Conservation (phyloP, 2,113 vertebrate species). For the Polyodon spathula region DNA sequence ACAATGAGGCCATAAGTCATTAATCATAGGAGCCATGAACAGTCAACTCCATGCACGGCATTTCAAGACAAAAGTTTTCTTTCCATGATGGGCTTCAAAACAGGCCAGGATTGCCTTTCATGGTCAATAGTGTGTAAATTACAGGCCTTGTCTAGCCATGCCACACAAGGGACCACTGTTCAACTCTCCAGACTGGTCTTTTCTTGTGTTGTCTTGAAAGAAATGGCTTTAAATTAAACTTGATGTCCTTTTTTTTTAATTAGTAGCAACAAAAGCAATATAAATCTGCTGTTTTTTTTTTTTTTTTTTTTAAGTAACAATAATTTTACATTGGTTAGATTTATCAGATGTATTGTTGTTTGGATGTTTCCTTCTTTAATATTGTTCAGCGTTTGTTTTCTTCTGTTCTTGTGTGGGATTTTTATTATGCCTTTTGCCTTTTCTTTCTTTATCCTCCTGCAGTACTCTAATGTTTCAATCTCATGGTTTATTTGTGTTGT, state of each 20-base stretch:
- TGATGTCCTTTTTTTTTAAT: slow-evolving; percentile 27
- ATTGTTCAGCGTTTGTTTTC: no score
- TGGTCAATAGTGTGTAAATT: slow-evolving; percentile 70
- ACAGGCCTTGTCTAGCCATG: slow-evolving; percentile 62
- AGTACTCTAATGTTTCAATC: no score
- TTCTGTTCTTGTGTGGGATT: no score
- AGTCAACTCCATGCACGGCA: slow-evolving; percentile 49
- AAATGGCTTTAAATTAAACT: slow-evolving; percentile 43
- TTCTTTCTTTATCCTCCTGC: no score
- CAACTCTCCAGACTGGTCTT: slow-evolving; percentile 47
- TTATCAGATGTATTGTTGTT: no score
- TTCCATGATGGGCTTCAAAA: slow-evolving; percentile 59
- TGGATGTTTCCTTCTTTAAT: no score
- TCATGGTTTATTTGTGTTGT: no score
- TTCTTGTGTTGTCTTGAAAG: slow-evolving; percentile 53
- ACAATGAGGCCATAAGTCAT: slow-evolving; percentile 73
- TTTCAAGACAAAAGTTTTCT: slow-evolving; percentile 67
- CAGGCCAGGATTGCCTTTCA: slow-evolving; percentile 54
- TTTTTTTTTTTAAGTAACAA: no score
- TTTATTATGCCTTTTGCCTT: no score
- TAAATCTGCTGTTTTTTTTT: no score
- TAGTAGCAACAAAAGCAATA: no score
- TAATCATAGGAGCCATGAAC: slow-evolving; percentile 72
- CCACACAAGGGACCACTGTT: slow-evolving; percentile 71
- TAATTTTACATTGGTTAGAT: no score